Evolutionary conservation across 2,888 invertebrate genomes (phyloP), one percentile per base, ranked within the genome.

Genomic region (Aleiodes testaceus): DNA sequence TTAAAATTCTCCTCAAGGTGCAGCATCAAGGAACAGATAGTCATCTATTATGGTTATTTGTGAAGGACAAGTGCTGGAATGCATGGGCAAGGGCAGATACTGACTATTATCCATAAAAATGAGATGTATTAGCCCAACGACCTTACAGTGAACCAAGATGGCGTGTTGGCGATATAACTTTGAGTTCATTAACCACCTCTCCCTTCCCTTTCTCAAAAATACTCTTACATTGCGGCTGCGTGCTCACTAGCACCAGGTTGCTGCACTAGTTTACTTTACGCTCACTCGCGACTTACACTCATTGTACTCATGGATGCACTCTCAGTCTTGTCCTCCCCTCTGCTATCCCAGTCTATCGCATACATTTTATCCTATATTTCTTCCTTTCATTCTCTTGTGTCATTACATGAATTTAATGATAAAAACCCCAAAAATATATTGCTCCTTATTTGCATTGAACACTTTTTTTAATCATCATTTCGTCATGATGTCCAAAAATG

Each of bases 181-280:
- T 64, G 81, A 78, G 85, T 85, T 85, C 85, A 81, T 85, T 84
- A 81, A 85, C 85, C 85, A 12, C 22, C 44, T 20, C 42, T 18
- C 59, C 12, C 36, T 16, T 42, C 42, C 36, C 26, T 16, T 14
- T 11, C 79, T 78, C 84, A 84, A 85, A 85, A 85, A 85, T 85
- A 85, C 85, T 84, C 85, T 82, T 83, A 80, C 81, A 81, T 82
- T 79, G 79, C 72, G 77, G 82, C 82, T 82, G 83, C 84, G 82
- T 84, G 83, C 82, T 81, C 78, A 76, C 78, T 79, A 78, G 79
- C 82, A 76, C 78, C 79, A 78, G 79, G 82, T 77, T 74, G 78
- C 79, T 83, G 83, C 83, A 81, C 83, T 83, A 83, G 83, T 83
- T 82, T 83, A 82, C 83, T 83, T 83, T 79, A 81, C 79, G 76